These are phyloP conservation scores for Meandrusa payeni DNA, from an alignment of 2,888 invertebrate genomes.

Conservation along the genomic window DNA sequence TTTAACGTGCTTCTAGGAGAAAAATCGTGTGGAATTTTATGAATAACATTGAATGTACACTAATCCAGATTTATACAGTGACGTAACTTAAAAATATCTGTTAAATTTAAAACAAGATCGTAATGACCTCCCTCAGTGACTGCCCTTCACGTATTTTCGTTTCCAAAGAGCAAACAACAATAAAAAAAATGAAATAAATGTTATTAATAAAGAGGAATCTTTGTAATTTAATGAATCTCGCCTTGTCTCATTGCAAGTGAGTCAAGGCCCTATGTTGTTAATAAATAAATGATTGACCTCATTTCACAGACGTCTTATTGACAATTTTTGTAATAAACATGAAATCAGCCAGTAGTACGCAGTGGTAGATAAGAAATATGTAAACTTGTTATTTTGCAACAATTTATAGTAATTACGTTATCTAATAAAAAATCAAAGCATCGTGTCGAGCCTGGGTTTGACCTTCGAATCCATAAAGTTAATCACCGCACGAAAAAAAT, in stretches of 20 bases:
- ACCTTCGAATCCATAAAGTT: too few relatives aligned
- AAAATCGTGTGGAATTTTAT: too few relatives aligned
- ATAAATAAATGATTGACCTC: slow-evolving; percentile 10
- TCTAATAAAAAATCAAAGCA: too few relatives aligned
- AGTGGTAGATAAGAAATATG: too few relatives aligned
- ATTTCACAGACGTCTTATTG: slow-evolving; percentile 12
- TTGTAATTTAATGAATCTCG: slow-evolving; percentile 2
- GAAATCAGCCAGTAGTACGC: too few relatives aligned
- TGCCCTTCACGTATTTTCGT: slow-evolving; percentile 9
- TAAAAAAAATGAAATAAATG: background rate
- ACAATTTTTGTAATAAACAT: slow-evolving; percentile 8
- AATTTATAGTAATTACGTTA: too few relatives aligned
- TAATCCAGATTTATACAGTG: too few relatives aligned
- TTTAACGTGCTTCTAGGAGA: too few relatives aligned
- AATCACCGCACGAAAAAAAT: too few relatives aligned
- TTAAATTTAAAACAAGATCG: slow-evolving; percentile 8
- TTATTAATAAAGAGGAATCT: slow-evolving; percentile 1
- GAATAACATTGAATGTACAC: too few relatives aligned
- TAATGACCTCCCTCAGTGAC: background rate
- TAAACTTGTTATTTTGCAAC: too few relatives aligned
- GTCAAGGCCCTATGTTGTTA: slow-evolving; percentile 20
- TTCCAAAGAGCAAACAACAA: background rate
- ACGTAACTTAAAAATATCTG: background rate
- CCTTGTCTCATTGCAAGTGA: slow-evolving; percentile 12
- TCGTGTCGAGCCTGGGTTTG: too few relatives aligned